Evolutionary conservation across 2,113 vertebrate genomes (phyloP).

Genomic region (Procavia capensis): DNA sequence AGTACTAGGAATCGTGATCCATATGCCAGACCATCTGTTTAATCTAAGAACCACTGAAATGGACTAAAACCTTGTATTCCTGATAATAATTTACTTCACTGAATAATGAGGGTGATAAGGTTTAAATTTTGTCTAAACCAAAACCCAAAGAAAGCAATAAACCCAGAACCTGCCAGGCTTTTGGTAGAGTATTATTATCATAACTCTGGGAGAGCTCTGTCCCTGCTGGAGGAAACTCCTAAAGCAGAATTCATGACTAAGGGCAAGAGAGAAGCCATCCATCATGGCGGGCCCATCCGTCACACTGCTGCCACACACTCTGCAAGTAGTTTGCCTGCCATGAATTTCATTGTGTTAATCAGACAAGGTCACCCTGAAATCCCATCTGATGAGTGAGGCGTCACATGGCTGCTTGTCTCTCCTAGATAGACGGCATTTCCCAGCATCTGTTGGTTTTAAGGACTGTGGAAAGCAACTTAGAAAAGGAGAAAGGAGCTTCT

Average conservation of each 20-base stretch:
- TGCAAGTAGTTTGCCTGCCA: constrained; percentile 8
- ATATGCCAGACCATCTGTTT: constrained; percentile 1
- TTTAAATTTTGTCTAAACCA: too few relatives aligned
- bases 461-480: constrained; percentile 39
- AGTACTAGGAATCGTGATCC: constrained; percentile 24
- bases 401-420: not conserved
- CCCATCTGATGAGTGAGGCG: constrained; percentile 5
- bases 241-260: constrained; percentile 17
- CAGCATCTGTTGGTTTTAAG: constrained; percentile 15
- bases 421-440: not conserved
- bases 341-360: constrained; percentile 54
- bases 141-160: constrained; percentile 1
- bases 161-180: not conserved
- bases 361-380: constrained; percentile 67
- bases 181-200: not conserved
- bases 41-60: constrained; percentile 62
- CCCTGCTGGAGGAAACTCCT: not conserved
- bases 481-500: not conserved
- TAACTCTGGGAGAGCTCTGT: constrained; percentile 19
- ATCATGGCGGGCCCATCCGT: not conserved
- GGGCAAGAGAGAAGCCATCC: not conserved
- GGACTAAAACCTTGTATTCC: not conserved
- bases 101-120: not conserved
- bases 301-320: not conserved
- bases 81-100: constrained; percentile 49